Evolutionary conservation across 1,140 invertebrate species (phyloP).

Genomic region (Camponotus pennsylvanicus): DNA sequence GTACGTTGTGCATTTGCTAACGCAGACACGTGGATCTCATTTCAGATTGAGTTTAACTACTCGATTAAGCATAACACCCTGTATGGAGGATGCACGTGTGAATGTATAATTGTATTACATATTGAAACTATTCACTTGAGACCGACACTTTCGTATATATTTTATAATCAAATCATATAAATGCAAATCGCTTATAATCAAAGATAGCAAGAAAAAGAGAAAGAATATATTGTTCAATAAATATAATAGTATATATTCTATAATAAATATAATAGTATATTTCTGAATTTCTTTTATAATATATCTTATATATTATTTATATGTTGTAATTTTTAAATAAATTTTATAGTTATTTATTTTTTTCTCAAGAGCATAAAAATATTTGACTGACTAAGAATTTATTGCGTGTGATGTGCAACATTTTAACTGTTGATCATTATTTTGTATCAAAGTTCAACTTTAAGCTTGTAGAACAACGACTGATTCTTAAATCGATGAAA

Average conservation of each 20-base stretch:
- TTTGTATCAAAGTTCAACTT: conserved; percentile 37
- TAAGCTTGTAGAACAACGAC: not conserved
- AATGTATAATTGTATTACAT: conserved; percentile 10
- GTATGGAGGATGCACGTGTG: not conserved
- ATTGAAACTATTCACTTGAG: not conserved
- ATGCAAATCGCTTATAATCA: not conserved
- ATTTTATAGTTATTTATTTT: not conserved
- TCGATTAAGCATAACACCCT: conserved; percentile 71
- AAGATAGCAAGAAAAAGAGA: not conserved
- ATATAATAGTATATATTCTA: no score
- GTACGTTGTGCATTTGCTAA: conserved; percentile 56
- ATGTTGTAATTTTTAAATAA: not conserved
- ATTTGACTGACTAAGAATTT: not conserved
- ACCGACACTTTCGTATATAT: not conserved
- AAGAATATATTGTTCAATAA: not conserved
- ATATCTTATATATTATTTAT: not conserved
- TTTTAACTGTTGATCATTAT: conserved; percentile 23
- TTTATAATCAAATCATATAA: not conserved
- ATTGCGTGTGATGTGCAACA: not conserved
- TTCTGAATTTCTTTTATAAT: not conserved
- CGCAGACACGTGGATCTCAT: conserved; percentile 65
- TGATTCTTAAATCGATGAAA: conserved; percentile 33
- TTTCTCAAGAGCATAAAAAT: not conserved
- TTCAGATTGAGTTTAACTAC: conserved; percentile 75
- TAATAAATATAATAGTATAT: not conserved